Percentiles rank a stretch among this genome's conserved stretches.
Conservation (phyloP, 1,140 invertebrate genomes). For the Idris sp. region DNA sequence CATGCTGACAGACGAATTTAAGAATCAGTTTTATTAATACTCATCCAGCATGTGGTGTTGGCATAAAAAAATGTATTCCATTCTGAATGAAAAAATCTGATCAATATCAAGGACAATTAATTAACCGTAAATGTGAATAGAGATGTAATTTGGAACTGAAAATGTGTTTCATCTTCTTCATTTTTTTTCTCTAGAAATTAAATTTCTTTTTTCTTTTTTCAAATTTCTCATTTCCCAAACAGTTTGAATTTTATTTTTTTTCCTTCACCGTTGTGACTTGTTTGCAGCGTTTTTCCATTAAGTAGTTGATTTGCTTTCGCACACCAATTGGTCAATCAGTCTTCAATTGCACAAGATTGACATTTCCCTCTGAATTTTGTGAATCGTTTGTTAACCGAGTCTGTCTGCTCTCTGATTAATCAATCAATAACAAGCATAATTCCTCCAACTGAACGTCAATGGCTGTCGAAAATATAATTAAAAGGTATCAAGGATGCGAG, state of each 20-base stretch:
- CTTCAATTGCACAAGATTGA: slow-evolving; percentile 32
- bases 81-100: slow-evolving; percentile 4
- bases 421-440: no score
- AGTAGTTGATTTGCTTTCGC: slow-evolving; percentile 21
- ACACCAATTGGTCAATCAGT: slow-evolving; percentile 27
- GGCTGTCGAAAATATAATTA: slow-evolving; percentile 21
- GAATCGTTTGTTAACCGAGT: no score
- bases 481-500: neutral
- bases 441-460: slow-evolving; percentile 10
- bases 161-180: neutral
- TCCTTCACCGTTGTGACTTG: slow-evolving; percentile 7
- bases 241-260: slow-evolving; percentile 4
- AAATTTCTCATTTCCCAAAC: no score
- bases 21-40: slow-evolving; percentile 6
- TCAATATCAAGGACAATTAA: no score
- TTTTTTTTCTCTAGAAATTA: slow-evolving; percentile 2
- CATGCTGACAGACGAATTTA: slow-evolving; percentile 3
- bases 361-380: slow-evolving; percentile 16
- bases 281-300: slow-evolving; percentile 25
- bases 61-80: slow-evolving; percentile 12
- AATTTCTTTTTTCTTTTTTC: no score
- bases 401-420: no score
- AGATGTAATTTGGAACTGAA: no score
- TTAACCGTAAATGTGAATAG: no score
- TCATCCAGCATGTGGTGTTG: slow-evolving; percentile 2